A percentile compares a stretch with the other conserved stretches of the same genome.
Evolutionary conservation across 2,113 vertebrate species (phyloP).

Genomic region (Oryzias melastigma): DNA sequence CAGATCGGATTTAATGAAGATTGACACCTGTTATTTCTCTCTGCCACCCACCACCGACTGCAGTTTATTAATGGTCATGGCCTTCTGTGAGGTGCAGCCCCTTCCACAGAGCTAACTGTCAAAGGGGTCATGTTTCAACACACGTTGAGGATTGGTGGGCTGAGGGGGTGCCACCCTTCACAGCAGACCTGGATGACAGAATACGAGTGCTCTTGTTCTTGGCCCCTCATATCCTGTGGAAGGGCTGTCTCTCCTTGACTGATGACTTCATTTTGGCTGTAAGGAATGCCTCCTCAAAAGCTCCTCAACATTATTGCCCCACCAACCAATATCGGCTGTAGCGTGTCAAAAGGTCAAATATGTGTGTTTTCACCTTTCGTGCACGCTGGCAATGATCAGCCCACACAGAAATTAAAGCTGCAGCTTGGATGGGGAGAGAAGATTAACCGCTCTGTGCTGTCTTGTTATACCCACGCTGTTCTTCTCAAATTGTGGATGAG

Average conservation of each 20-base stretch:
- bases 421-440: slow-evolving; percentile 40
- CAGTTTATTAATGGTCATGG: slow-evolving; percentile 49
- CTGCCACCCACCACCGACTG: slow-evolving; percentile 37
- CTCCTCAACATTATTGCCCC: slow-evolving; percentile 24
- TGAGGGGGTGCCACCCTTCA: slow-evolving; percentile 33
- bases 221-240: slow-evolving; percentile 48
- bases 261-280: slow-evolving; percentile 59
- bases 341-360: slow-evolving; percentile 60
- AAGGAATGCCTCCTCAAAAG: slow-evolving; percentile 20
- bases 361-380: slow-evolving; percentile 48
- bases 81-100: slow-evolving; percentile 49
- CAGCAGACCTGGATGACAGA: slow-evolving; percentile 45
- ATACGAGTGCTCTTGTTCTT: slow-evolving; percentile 32
- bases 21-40: slow-evolving; percentile 72
- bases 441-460: slow-evolving; percentile 62
- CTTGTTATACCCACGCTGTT: slow-evolving; percentile 46
- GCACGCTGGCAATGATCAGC: slow-evolving; percentile 29
- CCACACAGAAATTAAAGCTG: slow-evolving; percentile 42
- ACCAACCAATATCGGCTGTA: slow-evolving; percentile 55
- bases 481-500: slow-evolving; percentile 51
- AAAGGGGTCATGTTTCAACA: slow-evolving; percentile 39
- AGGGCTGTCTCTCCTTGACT: slow-evolving; percentile 57
- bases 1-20: slow-evolving; percentile 75
- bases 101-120: slow-evolving; percentile 32
- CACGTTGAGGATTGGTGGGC: slow-evolving; percentile 30